Evolutionary conservation across 37 sponge, comb jelly and placozoan genomes (phyloP), one percentile per base, ranked within the genome.

Genomic region (Dysidea cf. avara): DNA sequence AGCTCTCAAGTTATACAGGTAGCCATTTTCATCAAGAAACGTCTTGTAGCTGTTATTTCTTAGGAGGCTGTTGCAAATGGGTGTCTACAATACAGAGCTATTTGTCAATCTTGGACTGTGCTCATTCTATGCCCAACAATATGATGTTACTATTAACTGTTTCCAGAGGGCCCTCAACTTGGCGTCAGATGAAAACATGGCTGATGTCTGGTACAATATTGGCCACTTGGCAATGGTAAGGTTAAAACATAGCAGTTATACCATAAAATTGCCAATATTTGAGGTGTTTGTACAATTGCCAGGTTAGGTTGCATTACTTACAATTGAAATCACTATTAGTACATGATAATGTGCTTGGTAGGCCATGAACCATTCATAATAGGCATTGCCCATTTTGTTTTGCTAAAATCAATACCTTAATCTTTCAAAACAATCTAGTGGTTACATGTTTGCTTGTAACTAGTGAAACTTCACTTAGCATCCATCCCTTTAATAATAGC

Each of bases 151-250:
- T 34, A 77, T 98, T 32, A 74, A 73, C 68, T 98, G 99, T 72
- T 82, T 98, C 66, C 84, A 83, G 72, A 59, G 83, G 53, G 92
- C 96, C 22, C 74, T 98, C 13, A 59, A 36, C 21, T 72, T 94
- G 43, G 86, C 99, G 20, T 79, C 90, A n/a, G 78, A 91, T 43
- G 99, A 98, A 29, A 83, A 53, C 22, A 43, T 72, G 20, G 93
- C 90, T 0, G 96, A 98, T 33, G 77, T 98, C 31, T 98, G 99
- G 99, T 98, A 98, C 83, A 98, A 98, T 80, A 79, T 98, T 39
- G 99, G 99, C 21, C 93, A 92, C 56, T 79, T 98, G 3, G 83
- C 90, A 43, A 61, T 98, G 83, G 96, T 92, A 30, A 72, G 81
- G 48, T 5, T 51, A 32, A 7, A 6, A 16, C 57, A 58, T 22